These are phyloP conservation scores for Lycocerus yunnanus DNA, from an alignment of 2,888 invertebrate genomes.

Conservation along the genomic window DNA sequence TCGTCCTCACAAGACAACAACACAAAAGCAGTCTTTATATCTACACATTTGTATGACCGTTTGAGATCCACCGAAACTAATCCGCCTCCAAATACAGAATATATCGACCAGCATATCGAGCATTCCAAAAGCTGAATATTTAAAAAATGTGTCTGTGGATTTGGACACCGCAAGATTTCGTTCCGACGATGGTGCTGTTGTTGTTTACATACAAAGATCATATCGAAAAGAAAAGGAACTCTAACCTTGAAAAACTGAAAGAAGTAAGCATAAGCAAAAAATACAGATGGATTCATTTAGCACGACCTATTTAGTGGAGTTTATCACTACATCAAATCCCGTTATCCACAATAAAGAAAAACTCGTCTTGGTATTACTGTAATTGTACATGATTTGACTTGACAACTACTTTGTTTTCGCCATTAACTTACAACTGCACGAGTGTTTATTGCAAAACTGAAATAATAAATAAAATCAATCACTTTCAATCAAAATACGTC, in stretches of 20 bases:
- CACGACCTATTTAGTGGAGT: conserved; percentile 17
- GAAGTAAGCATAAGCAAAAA: neutral
- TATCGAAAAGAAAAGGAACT: conserved; percentile 1
- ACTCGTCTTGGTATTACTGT: conserved; percentile 6
- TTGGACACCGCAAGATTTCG: conserved; percentile 13
- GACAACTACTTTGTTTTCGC: conserved; percentile 11
- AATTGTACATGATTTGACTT: conserved; percentile 14
- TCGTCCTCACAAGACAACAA: conserved; percentile 5
- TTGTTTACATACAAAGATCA: neutral
- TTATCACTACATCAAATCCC: conserved; percentile 13
- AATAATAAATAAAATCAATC: conserved; percentile 19
- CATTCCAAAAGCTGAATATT: conserved; percentile 26
- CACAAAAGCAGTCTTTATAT: neutral
- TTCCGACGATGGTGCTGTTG: neutral
- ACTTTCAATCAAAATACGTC: conserved; percentile 8
- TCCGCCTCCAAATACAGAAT: conserved; percentile 22
- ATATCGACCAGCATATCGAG: conserved; percentile 10
- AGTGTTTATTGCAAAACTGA: neutral
- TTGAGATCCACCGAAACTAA: conserved; percentile 21
- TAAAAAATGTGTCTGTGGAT: conserved; percentile 26
- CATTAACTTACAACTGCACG: conserved; percentile 10
- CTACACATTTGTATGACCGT: conserved; percentile 1
- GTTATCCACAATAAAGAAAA: conserved; percentile 12
- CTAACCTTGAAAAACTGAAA: neutral
- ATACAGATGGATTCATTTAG: neutral